phyloP scores from a whole-genome alignment of 2,113 vertebrate species.

The Garra rufa region DNA sequence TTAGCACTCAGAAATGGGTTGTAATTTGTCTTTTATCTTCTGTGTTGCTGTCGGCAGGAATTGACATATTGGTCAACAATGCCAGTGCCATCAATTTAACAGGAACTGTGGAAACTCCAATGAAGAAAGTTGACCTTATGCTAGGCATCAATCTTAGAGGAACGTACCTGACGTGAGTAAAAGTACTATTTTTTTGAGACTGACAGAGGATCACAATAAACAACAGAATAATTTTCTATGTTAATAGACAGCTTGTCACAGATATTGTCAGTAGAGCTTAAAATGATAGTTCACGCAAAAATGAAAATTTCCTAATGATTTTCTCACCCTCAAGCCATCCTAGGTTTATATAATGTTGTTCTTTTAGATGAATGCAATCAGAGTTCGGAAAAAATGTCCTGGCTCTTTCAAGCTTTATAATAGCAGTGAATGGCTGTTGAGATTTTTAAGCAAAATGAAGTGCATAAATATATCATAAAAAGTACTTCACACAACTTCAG shows the following conservation, averaged over 20 bases:
- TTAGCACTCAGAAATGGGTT: background rate
- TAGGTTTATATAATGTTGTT: too few species aligned
- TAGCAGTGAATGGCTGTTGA: too few species aligned
- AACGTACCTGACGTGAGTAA: constrained; percentile 91
- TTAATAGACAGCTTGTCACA: background rate
- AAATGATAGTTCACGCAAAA: too few species aligned
- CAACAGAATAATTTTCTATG: background rate
- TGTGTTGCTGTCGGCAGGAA: constrained; percentile 72
- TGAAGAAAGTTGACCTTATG: constrained; percentile 96
- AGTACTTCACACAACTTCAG: too few species aligned
- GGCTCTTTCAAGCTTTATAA: too few species aligned
- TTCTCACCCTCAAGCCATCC: too few species aligned
- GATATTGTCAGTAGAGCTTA: background rate
- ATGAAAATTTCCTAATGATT: too few species aligned
- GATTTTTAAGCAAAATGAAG: too few species aligned
- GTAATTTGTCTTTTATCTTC: background rate
- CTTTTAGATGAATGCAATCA: too few species aligned
- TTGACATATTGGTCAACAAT: constrained; percentile 98
- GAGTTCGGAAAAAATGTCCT: too few species aligned
- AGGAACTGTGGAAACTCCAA: constrained; percentile 89
- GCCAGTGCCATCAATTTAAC: constrained; percentile 96
- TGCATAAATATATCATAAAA: too few species aligned
- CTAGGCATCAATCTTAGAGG: constrained; percentile 93
- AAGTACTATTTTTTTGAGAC: background rate
- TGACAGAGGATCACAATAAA: background rate